Evolutionary conservation across 2,113 vertebrate species (phyloP).

Genomic region (Lophura nycthemera): DNA sequence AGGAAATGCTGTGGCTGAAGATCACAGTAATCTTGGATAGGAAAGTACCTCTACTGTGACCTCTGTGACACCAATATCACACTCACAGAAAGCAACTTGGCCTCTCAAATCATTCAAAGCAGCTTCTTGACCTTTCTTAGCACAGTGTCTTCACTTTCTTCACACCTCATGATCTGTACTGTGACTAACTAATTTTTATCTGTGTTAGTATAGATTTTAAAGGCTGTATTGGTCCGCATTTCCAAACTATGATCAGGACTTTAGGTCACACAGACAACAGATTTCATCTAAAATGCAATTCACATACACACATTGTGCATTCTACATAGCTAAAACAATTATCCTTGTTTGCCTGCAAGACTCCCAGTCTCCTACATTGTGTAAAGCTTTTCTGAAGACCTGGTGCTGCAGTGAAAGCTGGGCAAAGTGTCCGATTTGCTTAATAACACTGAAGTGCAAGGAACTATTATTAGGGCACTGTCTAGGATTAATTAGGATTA

Average conservation of each 20-base stretch:
- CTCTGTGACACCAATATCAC: not conserved
- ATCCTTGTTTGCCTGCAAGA: not conserved
- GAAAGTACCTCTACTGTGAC: not conserved
- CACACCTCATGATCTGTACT: not conserved
- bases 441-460: not conserved
- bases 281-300: not conserved
- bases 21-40: not conserved
- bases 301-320: not conserved
- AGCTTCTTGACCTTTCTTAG: not conserved
- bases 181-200: not conserved
- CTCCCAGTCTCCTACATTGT: not conserved
- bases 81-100: not conserved
- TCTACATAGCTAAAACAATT: not conserved
- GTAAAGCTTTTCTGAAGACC: not conserved
- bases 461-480: not conserved
- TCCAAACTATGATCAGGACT: not conserved
- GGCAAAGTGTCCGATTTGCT: not conserved
- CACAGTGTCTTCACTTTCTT: not conserved
- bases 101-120: not conserved
- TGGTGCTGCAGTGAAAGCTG: not conserved
- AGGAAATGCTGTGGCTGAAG: constrained; percentile 1
- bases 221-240: not conserved
- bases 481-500: not conserved
- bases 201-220: not conserved
- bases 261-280: not conserved